Base-by-base conservation (phyloP, 2,888 invertebrate genomes). In the Notocelia uddmanniana region DNA sequence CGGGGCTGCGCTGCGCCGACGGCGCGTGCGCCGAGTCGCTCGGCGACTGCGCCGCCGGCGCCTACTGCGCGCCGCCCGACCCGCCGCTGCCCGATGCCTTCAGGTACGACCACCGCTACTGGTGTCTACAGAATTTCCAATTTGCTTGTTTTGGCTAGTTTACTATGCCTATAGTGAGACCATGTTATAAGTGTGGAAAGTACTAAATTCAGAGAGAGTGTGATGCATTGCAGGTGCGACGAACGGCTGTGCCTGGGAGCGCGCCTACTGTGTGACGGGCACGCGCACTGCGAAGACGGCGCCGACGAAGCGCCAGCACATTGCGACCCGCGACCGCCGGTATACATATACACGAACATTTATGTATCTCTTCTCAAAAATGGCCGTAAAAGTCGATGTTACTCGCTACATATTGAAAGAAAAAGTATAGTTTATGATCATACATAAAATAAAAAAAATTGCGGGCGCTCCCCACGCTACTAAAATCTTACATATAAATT, bases 261-360 rank as follows among this genome's bases (percentile, higher is more conserved):
- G 2, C 89, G 94, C 0, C 87, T 95, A 9, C 90, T 97, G 0
- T 98, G 98, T 81, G 97, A 98, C 86, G 96, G 96, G 0, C 95
- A 95, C 87, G 95, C 95, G 11, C 95, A 98, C 83, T 98, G 98
- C 84, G 95, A 95, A 0, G 97, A 98, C 88, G 97, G 97, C 0
- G 95, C 96, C 0, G 98, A 98, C 85, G 98, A 98, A 85, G 92
- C 95, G 8, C 94, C 95, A 1, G 94, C 95, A 1, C 94, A 95
- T 3, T 97, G 97, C 80, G 90, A 92, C 0, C 19, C 85, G 83
- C 34, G 76, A 94, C 87, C 60, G 11, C 73, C 93, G 91, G 79
- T 91, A 92, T 5, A 88, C 90, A 1, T 89, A 90, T 71, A 50
- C 26, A 5, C 26, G 5, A n/a, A 2, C 5, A 26, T 26, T 5